These are phyloP conservation scores for Habroteleia sp. DNA, from an alignment of 2,888 invertebrate genomes.

Conservation along the genomic window DNA sequence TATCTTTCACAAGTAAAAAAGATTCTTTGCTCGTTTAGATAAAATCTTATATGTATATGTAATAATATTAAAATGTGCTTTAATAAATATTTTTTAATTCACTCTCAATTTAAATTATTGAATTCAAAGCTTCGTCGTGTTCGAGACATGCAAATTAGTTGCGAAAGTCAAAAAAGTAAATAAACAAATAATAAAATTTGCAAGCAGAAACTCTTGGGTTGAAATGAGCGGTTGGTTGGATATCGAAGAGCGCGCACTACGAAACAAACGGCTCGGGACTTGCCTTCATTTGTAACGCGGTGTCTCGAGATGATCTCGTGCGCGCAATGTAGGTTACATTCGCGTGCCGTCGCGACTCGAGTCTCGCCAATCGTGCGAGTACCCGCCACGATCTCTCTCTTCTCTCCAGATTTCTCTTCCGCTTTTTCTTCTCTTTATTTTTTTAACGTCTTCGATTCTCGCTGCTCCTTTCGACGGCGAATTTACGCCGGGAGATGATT, in stretches of 20 bases:
- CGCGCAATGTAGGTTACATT: conserved; percentile 54
- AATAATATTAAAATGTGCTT: no score
- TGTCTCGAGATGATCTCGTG: conserved; percentile 52
- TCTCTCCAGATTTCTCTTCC: conserved; percentile 48
- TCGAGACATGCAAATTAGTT: no score
- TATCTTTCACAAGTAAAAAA: no score
- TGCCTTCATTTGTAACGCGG: conserved; percentile 54
- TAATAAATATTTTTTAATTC: no score
- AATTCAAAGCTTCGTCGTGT: no score
- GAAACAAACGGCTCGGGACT: conserved; percentile 25
- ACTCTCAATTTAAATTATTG: no score
- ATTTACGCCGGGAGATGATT: conserved; percentile 15
- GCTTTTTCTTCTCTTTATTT: conserved; percentile 56
- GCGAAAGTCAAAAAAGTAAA: no score
- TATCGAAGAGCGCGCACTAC: conserved; percentile 15
- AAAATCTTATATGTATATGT: no score
- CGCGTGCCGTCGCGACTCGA: conserved; percentile 57
- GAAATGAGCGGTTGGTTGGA: conserved; percentile 16
- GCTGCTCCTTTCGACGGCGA: conserved; percentile 23
- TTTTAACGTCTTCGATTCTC: conserved; percentile 47
- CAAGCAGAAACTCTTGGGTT: conserved; percentile 14
- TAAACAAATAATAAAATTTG: conserved; percentile 5
- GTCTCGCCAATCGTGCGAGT: conserved; percentile 53
- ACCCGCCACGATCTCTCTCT: conserved; percentile 44
- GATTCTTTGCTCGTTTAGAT: no score